A percentile compares a stretch with the other conserved stretches of the same genome.
phyloP scores from a whole-genome alignment of 2,888 invertebrate species.

The Oscheius sp. region DNA sequence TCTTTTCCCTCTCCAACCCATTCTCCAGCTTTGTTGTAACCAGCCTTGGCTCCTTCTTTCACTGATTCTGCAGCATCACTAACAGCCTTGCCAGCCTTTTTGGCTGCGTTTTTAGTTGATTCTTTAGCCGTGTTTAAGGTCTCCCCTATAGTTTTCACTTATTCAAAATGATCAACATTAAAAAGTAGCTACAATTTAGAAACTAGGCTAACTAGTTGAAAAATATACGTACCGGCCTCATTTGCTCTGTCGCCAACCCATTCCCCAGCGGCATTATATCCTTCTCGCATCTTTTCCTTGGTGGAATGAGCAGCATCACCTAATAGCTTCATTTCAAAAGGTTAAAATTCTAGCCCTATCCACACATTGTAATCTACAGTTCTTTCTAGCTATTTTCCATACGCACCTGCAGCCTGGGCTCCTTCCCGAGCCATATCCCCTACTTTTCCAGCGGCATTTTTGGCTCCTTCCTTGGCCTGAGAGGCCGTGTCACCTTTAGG shows the following conservation, averaged over 20 bases:
- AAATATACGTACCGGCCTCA: too few relatives aligned
- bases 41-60: conserved; percentile 15
- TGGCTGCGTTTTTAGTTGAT: conserved; percentile 31
- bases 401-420: too few relatives aligned
- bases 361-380: too few relatives aligned
- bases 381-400: too few relatives aligned
- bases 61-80: conserved; percentile 8
- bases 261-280: neutral
- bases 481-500: too few relatives aligned
- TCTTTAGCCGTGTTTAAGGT: neutral
- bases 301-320: too few relatives aligned
- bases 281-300: conserved; percentile 5
- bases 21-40: conserved; percentile 2
- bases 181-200: too few relatives aligned
- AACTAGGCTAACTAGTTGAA: too few relatives aligned
- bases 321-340: too few relatives aligned
- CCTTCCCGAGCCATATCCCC: neutral
- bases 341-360: too few relatives aligned
- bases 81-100: conserved; percentile 35
- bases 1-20: neutral
- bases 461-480: neutral
- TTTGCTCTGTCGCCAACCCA: neutral
- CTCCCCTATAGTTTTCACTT: too few relatives aligned
- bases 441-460: neutral
- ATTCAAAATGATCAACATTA: too few relatives aligned